Base-by-base conservation (phyloP, 2,888 invertebrate species). In the Nymphalis urticae region DNA sequence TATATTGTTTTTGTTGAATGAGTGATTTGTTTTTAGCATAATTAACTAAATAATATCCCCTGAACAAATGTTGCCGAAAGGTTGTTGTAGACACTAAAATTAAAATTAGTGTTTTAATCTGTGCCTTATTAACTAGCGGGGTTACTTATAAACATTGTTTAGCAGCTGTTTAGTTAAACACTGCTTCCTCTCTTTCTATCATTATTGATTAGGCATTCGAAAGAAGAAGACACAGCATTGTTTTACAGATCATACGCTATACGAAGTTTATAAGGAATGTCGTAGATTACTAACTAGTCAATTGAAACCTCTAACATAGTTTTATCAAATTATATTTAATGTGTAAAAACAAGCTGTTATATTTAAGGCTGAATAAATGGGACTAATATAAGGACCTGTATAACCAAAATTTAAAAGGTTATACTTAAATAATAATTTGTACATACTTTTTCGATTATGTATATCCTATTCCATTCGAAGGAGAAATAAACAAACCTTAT, bases 221-320 rank as follows among this genome's bases (percentile, higher is more conserved):
- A 32, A 32, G 27, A 32, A 32, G 27, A 32, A 32, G 27, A 32
- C 27, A 32, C 6, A 1, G 27, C 27, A 32, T 32, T 32, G 27
- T 32, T 32, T 32, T 6, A 32, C 27, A 6, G 6, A 32, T 32
- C 27, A 32, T 32, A 32, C 5, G 27, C 27, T 5, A 32, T 6
- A 32, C 27, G 6, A 32, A 6, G 27, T 32, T 5, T 32, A 32
- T 32, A 32, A 5, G 6, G 5, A 32, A 32, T 0, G 27, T 6
- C 27, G 27, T 32, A 32, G 53, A 60, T 48, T 48, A 61, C 66
- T 66, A 66, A 66, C 66, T 61, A 61, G 66, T 66, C 66, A 61
- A 19, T 19, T 21, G 53, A 66, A 53, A 48, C 27, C 51, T 61
- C 48, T 61, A 32, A 32, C 19, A 32, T 21, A 19, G n/a, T 58